These are phyloP conservation scores for Diaprepes abbreviatus DNA, from an alignment of 2,888 invertebrate species.

Conservation along the genomic window DNA sequence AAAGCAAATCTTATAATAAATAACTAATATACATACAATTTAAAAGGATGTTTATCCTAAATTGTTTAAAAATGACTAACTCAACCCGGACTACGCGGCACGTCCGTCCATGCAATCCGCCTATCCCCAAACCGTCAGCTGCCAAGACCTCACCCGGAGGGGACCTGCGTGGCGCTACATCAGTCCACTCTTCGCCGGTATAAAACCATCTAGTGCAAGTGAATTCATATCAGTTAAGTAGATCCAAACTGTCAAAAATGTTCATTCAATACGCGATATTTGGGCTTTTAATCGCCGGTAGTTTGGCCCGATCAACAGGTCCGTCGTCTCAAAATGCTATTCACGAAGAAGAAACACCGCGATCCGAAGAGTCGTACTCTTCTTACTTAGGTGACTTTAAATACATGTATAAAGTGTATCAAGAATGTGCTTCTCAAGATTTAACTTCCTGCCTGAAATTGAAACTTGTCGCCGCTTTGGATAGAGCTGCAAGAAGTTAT, in stretches of 20 bases:
- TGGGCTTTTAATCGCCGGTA: slow-evolving; percentile 71
- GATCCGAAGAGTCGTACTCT: slow-evolving; percentile 61
- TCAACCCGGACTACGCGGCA: neutral
- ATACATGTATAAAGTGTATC: slow-evolving; percentile 83
- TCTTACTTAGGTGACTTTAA: slow-evolving; percentile 76
- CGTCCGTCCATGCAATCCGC: slow-evolving; percentile 29
- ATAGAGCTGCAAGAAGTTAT: slow-evolving; percentile 76
- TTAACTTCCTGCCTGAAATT: slow-evolving; percentile 83
- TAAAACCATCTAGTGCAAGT: slow-evolving; percentile 66
- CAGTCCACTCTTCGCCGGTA: slow-evolving; percentile 54
- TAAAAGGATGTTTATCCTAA: too few species aligned
- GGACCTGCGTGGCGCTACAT: slow-evolving; percentile 46
- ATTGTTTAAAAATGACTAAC: neutral
- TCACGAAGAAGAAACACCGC: slow-evolving; percentile 56
- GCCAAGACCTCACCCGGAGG: slow-evolving; percentile 42
- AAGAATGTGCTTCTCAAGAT: slow-evolving; percentile 81
- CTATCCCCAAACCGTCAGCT: slow-evolving; percentile 19
- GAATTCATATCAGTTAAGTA: slow-evolving; percentile 65
- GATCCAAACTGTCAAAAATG: slow-evolving; percentile 65
- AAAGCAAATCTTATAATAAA: too few species aligned
- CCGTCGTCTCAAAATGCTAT: slow-evolving; percentile 66
- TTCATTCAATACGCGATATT: slow-evolving; percentile 73
- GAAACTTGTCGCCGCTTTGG: slow-evolving; percentile 83
- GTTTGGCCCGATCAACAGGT: slow-evolving; percentile 70
- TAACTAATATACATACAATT: too few species aligned